Conservation (phyloP, 2,113 vertebrate species). For the Halcyon malimbica region DNA sequence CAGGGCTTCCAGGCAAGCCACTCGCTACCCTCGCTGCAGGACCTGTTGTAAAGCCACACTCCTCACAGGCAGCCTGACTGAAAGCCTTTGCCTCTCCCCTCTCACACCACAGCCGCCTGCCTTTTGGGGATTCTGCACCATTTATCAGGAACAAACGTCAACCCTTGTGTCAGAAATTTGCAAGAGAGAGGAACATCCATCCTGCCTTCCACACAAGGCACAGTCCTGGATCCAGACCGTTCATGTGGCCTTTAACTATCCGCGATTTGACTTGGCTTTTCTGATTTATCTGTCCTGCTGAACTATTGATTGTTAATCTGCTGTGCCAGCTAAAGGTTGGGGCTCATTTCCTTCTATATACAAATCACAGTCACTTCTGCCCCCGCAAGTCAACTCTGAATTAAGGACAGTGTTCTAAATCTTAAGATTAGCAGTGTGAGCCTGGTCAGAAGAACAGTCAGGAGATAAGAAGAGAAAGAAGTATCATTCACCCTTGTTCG, state of each 20-base stretch:
- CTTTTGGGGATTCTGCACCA: neutral
- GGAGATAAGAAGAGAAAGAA: neutral
- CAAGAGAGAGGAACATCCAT: neutral
- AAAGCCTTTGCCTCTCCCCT: neutral
- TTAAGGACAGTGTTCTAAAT: neutral
- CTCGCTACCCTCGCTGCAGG: neutral
- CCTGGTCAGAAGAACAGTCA: neutral
- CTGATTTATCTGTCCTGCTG: neutral
- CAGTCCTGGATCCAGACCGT: neutral
- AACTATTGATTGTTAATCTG: neutral
- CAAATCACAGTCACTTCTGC: conserved; percentile 5
- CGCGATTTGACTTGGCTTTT: neutral
- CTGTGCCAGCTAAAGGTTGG: conserved; percentile 3
- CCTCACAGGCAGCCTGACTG: accelerated
- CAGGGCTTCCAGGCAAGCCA: neutral
- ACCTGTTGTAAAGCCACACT: accelerated
- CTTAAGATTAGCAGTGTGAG: neutral
- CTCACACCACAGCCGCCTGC: neutral
- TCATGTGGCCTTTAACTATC: neutral
- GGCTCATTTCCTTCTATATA: conserved; percentile 30
- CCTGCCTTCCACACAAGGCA: neutral
- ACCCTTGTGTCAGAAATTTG: neutral
- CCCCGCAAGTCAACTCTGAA: neutral
- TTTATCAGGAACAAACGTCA: neutral
- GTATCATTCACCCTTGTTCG: neutral